Base-by-base conservation (phyloP, 2,797 vertebrate species). In the Dicrostonyx torquatus region DNA sequence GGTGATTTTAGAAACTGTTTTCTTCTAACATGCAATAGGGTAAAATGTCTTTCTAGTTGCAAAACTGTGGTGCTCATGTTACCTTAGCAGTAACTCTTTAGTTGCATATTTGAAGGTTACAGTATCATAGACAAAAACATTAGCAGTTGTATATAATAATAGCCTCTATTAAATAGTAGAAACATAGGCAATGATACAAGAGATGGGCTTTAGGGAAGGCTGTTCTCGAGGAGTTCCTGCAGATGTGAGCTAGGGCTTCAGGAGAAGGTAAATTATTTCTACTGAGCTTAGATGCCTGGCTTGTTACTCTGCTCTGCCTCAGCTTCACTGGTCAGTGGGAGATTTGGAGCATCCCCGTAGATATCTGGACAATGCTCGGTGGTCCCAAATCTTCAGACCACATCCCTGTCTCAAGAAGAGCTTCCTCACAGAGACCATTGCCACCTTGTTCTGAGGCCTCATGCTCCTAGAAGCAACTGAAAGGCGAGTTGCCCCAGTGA, bases 1-100 rank as follows among this genome's bases (percentile, higher is more conserved):
- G 88, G 89, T 98, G 92, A 93, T 97, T 97, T 94, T 60, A 96
- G 94, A 97, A 87, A 76, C 92, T 93, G 95, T 97, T 97, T 98
- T 95, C 66, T 62, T 95, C 94, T 95, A 45, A 93, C 93, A 93
- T 2, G 77, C 1, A 40, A 84, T 94, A 89, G 24, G 50, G 72
- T 66, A 86, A 94, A 94, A 89, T 90, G 73, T 94, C 91, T 96
- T 96, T 96, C 88, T 94, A 97, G 55, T 93, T 97, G 97, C 94
- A 93, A 97, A 95, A 97, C 60, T 95, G 87, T 92, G 97, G 93
- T 78, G 72, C 94, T 97, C 98, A 72, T 96, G 64, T 97, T 96
- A 93, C 90, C 89, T 98, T 95, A 84, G 77, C 94, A 94, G 97
- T 77, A 68, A 89, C 92, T 70, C 80, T 68, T 80, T 97, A 97